Base-by-base conservation (phyloP, 2,113 vertebrate genomes). In the Geothlypis trichas region DNA sequence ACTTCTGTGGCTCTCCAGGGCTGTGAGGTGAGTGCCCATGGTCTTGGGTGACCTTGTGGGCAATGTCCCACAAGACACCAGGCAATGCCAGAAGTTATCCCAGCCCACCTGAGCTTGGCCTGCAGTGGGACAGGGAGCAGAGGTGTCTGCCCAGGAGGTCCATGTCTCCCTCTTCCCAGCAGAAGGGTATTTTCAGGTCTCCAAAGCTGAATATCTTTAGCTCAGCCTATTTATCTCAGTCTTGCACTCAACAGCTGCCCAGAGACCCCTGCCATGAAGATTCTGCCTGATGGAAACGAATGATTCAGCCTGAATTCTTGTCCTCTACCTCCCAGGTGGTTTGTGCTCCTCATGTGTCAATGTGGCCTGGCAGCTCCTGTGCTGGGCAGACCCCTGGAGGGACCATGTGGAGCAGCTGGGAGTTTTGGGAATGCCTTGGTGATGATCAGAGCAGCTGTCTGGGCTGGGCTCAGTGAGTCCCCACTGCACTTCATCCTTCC, bases 401-500 rank as follows among this genome's bases (percentile, higher is more conserved):
- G 11, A 23, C 10, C 6, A 8, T 6, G 26, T 31, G 24, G 84
- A 83, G 18, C 42, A 67, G 51, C 1, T 5, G 4, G 46, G 20
- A 72, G 23, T 44, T 52, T 55, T 42, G 58, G 37, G 23, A 30
- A 23, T 68, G 58, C 19, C 61, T 52, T 41, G 20, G 66, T 2
- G 5, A 35, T 5, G 47, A 65, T 35, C 27, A 68, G 73, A 82
- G 71, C 57, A 37, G 19, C 0, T 3, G 41, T 31, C 7, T 71
- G 46, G 35, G 61, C 4, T 88, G 58, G 33, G 54, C 22, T 77
- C 51, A 42, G 51, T 2, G 33, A 85, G 57, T 6, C 8, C 14
- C 12, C 1, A 1, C 31, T 30, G 37, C 0, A 0, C n/a, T 74
- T 49, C 68, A 89, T 54, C 41, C 65, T 94, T 66, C 30, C 4